Base-by-base conservation (phyloP, 2,888 invertebrate genomes). In the Melangyna quadrimaculata region DNA sequence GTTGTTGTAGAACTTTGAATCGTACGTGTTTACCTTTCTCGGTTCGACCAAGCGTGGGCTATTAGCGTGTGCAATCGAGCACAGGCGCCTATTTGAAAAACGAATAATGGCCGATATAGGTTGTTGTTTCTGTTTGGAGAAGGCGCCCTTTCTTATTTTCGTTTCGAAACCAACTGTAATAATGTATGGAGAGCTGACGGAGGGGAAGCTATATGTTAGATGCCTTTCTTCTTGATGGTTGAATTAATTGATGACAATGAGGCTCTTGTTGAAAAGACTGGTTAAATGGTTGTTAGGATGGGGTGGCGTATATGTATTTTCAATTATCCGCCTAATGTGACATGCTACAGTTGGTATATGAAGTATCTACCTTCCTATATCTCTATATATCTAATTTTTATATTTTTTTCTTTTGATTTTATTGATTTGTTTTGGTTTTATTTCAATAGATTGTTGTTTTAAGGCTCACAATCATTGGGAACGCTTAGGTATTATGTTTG, bases 31-130 rank as follows among this genome's bases (percentile, higher is more conserved):
- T 86, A 86, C 81, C 77, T 86, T 86, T 72, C 69, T 70, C 73
- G 63, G 57, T 72, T 55, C 73, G 70, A 63, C 77, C 77, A 73
- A 86, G 86, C 86, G 81, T 86, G 72, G 77, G 81, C 81, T 81
- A 86, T 86, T 86, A 86, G 81, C 86, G 81, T 86, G 86, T 81
- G 80, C 86, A 86, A 86, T 86, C 51, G 86, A 86, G 81, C 86
- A 86, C 57, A 81, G 81, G 81, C 86, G 86, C 81, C 86, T 81
- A 86, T 86, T 86, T 86, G 51, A 59, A 37, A 81, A 81, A 48
- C 72, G 63, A 77, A 81, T 81, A 86, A 86, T 86, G 86, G 86
- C 86, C 81, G 86, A 43, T 43, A 77, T 43, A 77, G 14, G 22
- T 59, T 59, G 59, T 37, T 37, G 35, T 17, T 69, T 65, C 7